A percentile compares a stretch with the other conserved stretches of the same genome.
phyloP scores from a whole-genome alignment of 2,797 vertebrate species.

The Cossypha polioptera region DNA sequence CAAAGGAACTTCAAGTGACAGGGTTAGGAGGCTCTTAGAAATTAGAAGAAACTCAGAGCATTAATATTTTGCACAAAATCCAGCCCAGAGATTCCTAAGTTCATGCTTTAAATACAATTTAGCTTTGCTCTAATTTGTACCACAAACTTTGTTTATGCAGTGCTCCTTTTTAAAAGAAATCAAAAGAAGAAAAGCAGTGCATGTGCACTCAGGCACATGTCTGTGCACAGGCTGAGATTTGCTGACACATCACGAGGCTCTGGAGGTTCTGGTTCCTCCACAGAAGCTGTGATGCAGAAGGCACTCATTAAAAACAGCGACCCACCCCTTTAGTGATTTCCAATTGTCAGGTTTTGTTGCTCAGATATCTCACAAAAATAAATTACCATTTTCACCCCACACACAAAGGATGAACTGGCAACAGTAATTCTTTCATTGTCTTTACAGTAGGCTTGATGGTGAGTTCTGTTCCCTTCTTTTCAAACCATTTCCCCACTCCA shows the following conservation, averaged over 20 bases:
- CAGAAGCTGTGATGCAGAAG: not conserved
- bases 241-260: not conserved
- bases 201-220: not conserved
- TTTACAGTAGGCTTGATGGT: not conserved
- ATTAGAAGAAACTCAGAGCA: not conserved
- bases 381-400: conserved; percentile 1
- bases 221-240: conserved; percentile 9
- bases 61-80: not conserved
- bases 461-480: conserved; percentile 17
- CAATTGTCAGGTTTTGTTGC: conserved; percentile 23
- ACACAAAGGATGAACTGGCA: conserved; percentile 40
- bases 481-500: not conserved
- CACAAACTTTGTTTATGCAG: not conserved
- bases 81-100: not conserved
- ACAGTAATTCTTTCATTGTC: conserved; percentile 20
- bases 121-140: not conserved
- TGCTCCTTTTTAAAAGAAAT: not conserved
- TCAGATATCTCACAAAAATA: conserved; percentile 47
- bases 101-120: not conserved
- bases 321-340: conserved; percentile 4
- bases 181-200: not conserved
- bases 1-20: not conserved
- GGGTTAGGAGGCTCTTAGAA: not conserved
- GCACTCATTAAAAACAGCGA: conserved; percentile 41
- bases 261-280: conserved; percentile 13